phyloP scores from a whole-genome alignment of 1,140 invertebrate genomes.

The Goniozus legneri region DNA sequence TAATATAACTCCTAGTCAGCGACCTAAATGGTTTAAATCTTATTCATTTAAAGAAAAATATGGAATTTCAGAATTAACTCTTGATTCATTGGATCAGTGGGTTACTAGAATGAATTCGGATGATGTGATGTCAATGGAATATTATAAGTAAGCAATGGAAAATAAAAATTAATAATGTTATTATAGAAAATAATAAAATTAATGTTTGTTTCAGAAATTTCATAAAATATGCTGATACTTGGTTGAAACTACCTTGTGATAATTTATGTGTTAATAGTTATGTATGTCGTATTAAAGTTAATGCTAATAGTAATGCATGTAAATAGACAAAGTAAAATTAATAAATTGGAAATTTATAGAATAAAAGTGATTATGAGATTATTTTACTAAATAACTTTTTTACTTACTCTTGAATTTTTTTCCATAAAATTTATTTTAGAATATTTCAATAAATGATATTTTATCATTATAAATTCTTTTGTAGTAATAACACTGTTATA shows the following conservation, averaged over 20 bases:
- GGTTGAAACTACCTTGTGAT: constrained; percentile 55
- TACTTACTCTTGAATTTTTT: neutral
- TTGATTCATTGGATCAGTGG: constrained; percentile 40
- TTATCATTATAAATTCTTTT: too few relatives aligned
- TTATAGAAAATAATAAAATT: constrained; percentile 16
- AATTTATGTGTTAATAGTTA: constrained; percentile 51
- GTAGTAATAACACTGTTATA: too few relatives aligned
- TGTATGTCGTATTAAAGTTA: constrained; percentile 7
- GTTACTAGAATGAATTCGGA: constrained; percentile 35
- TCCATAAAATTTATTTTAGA: neutral
- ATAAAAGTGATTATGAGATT: neutral
- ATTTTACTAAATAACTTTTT: neutral
- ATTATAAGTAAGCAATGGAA: constrained; percentile 41
- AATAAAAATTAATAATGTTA: too few relatives aligned
- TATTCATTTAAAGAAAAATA: constrained; percentile 69
- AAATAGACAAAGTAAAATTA: constrained; percentile 5
- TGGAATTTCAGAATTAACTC: constrained; percentile 47
- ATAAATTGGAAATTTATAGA: neutral
- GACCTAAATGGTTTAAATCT: constrained; percentile 64
- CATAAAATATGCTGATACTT: constrained; percentile 59
- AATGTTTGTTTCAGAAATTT: constrained; percentile 34
- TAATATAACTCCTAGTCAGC: constrained; percentile 57
- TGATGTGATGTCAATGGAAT: constrained; percentile 36
- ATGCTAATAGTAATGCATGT: constrained; percentile 1
- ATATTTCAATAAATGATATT: neutral